Conservation (phyloP, 2,113 vertebrate genomes). For the Bubalus kerabau region DNA sequence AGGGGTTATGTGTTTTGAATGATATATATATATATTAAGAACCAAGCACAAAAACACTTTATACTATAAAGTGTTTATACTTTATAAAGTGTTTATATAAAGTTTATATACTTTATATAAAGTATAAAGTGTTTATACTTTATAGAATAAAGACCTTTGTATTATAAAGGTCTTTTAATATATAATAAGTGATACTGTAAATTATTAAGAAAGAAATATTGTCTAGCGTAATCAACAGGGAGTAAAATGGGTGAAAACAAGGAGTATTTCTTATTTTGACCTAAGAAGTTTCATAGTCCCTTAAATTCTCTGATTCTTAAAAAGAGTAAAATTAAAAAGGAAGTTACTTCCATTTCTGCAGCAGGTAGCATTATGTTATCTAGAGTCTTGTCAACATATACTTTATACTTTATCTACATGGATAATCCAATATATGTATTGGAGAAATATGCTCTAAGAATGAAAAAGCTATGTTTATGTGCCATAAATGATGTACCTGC, state of each 20-base stretch:
- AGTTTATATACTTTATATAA: too few species aligned
- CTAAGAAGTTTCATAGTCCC: neutral
- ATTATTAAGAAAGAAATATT: neutral
- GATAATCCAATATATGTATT: neutral
- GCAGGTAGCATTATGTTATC: neutral
- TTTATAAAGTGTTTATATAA: neutral
- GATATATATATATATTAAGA: neutral
- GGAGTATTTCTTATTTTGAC: neutral
- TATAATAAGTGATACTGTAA: neutral
- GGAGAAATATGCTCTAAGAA: neutral
- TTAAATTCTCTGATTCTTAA: neutral
- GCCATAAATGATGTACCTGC: neutral
- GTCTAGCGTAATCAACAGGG: neutral
- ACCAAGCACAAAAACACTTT: neutral
- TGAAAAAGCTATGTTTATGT: neutral
- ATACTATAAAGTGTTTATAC: neutral
- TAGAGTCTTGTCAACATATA: neutral
- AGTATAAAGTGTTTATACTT: too few species aligned
- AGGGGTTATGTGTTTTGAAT: neutral
- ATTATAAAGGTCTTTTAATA: neutral
- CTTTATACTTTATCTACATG: neutral
- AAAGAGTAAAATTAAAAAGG: slow-evolving; percentile 1
- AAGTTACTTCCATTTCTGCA: neutral
- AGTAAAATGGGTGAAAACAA: neutral
- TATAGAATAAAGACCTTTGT: neutral